Evolutionary conservation across 2,888 invertebrate genomes (phyloP).

Genomic region (Caenorhabditis virilis): DNA sequence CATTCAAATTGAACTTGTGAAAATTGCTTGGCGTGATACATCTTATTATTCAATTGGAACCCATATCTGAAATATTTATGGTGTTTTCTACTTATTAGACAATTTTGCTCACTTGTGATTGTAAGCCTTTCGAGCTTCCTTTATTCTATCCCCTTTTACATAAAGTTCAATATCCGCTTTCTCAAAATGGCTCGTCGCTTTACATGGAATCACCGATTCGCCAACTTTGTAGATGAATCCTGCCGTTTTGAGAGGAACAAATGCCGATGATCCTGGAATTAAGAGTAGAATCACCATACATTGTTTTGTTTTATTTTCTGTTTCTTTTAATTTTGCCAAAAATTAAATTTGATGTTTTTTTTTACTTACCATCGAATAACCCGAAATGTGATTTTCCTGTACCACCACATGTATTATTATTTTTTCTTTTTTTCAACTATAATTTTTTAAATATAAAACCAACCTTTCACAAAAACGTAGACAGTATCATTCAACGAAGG

Average conservation of each 20-base stretch:
- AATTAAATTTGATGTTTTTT: no score
- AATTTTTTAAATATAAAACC: no score
- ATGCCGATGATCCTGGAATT: conserved; percentile 4
- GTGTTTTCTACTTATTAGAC: not conserved
- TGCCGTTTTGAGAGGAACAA: conserved; percentile 15
- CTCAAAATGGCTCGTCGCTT: conserved; percentile 25
- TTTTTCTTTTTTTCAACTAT: no score
- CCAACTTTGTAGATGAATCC: conserved; percentile 16
- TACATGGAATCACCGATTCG: conserved; percentile 35
- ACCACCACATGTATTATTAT: no score
- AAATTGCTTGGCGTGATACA: conserved; percentile 8
- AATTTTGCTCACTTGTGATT: not conserved
- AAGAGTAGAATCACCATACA: no score
- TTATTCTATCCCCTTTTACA: conserved; percentile 25
- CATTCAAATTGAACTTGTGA: conserved; percentile 23
- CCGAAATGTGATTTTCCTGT: no score
- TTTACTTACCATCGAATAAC: no score
- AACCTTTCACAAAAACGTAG: conserved; percentile 41
- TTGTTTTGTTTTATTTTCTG: no score
- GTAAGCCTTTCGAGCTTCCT: conserved; percentile 16
- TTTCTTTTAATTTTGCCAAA: no score
- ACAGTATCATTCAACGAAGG: conserved; percentile 27
- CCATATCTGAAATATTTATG: conserved; percentile 23
- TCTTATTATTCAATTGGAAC: conserved; percentile 29
- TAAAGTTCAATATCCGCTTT: conserved; percentile 28